phyloP scores from a whole-genome alignment of 2,797 vertebrate species.

The Hoplostethus mediterraneus region DNA sequence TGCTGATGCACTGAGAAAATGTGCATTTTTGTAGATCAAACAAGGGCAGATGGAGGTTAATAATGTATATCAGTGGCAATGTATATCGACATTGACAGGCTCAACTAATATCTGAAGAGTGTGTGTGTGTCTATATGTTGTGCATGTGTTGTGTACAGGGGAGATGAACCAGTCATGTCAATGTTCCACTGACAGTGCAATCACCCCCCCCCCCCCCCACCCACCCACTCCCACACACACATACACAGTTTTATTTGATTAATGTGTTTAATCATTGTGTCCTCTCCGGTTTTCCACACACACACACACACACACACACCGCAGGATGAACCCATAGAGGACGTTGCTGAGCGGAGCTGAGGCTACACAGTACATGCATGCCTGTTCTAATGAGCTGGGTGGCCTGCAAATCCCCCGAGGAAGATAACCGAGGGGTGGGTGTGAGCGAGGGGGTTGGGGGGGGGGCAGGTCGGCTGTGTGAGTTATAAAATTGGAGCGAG shows the following conservation, averaged over 20 bases:
- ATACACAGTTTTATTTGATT: conserved; percentile 13
- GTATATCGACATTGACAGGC: not conserved
- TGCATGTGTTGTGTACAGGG: not conserved
- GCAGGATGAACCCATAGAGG: not conserved
- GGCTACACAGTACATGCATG: no score
- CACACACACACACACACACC: not conserved
- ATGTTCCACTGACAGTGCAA: conserved; percentile 11
- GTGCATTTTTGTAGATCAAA: conserved; percentile 6
- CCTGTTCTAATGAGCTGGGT: no score
- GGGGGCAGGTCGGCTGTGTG: no score
- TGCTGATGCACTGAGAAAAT: not conserved
- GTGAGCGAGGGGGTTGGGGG: no score
- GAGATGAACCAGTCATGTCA: no score
- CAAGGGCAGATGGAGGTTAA: not conserved
- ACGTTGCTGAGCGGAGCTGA: no score
- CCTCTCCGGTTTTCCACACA: conserved; percentile 10
- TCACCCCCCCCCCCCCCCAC: not conserved
- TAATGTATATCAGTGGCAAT: not conserved
- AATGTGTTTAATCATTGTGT: conserved; percentile 31
- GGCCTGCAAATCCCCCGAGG: no score
- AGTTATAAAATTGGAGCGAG: no score
- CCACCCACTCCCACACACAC: not conserved
- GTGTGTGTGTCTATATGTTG: not conserved
- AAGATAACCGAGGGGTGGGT: no score
- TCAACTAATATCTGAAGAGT: not conserved